Percentiles rank a stretch among this genome's conserved stretches.
phyloP scores from a whole-genome alignment of 2,113 vertebrate species.

The Myocastor coypus region DNA sequence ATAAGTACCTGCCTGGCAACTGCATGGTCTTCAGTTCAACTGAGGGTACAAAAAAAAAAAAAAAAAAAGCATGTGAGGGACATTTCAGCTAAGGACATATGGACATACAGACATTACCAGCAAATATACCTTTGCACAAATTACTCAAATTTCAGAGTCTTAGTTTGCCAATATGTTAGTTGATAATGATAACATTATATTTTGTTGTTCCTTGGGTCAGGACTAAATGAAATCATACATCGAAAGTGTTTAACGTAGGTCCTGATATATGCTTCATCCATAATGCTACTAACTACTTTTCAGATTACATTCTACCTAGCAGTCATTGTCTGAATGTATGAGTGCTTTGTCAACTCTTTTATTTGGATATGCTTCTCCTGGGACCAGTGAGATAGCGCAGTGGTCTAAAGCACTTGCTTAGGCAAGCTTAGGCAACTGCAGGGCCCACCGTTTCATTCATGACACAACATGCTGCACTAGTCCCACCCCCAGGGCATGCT shows the following conservation, averaged over 20 bases:
- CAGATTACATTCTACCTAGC: neutral
- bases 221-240: neutral
- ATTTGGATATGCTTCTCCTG: neutral
- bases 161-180: neutral
- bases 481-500: no score
- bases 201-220: neutral
- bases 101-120: neutral
- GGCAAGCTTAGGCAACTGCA: no score
- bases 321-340: neutral
- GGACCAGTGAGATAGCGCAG: no score
- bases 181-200: neutral
- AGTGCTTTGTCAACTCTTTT: neutral
- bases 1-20: no score
- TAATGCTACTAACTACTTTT: neutral
- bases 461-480: no score
- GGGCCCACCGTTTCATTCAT: no score
- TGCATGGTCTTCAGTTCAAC: no score
- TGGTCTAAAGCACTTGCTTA: no score
- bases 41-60: no score
- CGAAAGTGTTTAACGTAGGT: neutral
- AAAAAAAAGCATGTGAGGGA: neutral
- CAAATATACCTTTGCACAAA: neutral
- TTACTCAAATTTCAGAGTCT: neutral
- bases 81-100: neutral
- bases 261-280: neutral